Base-by-base conservation (phyloP, 2,888 invertebrate genomes). In the Papilio demoleus region DNA sequence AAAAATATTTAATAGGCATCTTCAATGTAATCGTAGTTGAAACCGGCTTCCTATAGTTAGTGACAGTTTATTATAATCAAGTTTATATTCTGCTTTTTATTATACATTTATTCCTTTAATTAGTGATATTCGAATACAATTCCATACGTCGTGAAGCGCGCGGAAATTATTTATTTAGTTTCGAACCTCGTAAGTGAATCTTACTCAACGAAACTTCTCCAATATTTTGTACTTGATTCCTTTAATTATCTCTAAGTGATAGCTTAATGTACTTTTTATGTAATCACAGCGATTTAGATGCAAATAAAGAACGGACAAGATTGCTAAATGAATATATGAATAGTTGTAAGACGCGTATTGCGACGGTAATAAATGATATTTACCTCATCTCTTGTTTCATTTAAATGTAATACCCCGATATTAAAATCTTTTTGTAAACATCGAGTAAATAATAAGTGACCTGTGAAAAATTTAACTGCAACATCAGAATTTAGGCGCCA, bases 361-460 rank as follows among this genome's bases (percentile, higher is more conserved):
- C 81, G 81, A 83, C 87, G 88, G 86, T 88, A 89, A 90, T 90
- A 90, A 90, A 91, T 81, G 76, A 88, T 85, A 83, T 79, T 86
- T 88, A 89, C 86, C 84, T 77, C 70, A 71, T 14, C 2, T 27
- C 53, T 71, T 70, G 71, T 84, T 79, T 85, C 73, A 78, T 82
- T 84, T 76, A 0, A 17, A 47, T 3, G 1, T 47, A 31, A 31
- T 4, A 31, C n/a, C n/a, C n/a, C n/a, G n/a, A n/a, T n/a, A n/a
- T n/a, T n/a, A n/a, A n/a, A n/a, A n/a, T n/a, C n/a, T n/a, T n/a
- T n/a, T n/a, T n/a, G n/a, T n/a, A n/a, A n/a, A n/a, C n/a, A n/a
- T n/a, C n/a, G n/a, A n/a, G n/a, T n/a, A n/a, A n/a, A n/a, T n/a
- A n/a, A n/a, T n/a, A n/a, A n/a, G n/a, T n/a, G n/a, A n/a, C n/a